Base-by-base conservation (phyloP, 2,888 invertebrate species). In the Ischnus inquisitorius region DNA sequence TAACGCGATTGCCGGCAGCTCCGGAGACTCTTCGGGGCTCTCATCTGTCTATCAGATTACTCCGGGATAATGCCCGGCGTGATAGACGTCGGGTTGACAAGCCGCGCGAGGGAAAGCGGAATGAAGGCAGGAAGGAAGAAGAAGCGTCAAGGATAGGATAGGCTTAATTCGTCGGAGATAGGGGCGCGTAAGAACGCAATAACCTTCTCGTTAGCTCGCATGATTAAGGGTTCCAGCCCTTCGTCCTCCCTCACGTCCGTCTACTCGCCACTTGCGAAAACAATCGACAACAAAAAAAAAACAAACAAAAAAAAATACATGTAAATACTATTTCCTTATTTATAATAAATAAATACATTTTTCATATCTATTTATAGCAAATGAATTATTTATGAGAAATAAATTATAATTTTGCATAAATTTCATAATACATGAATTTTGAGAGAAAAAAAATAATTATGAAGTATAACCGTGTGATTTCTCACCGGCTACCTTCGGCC, bases 171-270 rank as follows among this genome's bases (percentile, higher is more conserved):
- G 72, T 71, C 65, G 54, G 78, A 64, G 74, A 78, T 78, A 68
- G 41, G 80, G 81, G 81, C 68, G 76, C 77, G 79, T 78, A 80
- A 85, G 82, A 84, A 85, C 57, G 79, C 82, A 85, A 87, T 86
- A 87, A 85, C 79, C 84, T 81, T 86, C 82, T 85, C 77, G 83
- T 85, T 87, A 84, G 75, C 83, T 82, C 71, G 72, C 85, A 69
- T 76, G 84, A 86, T 84, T 87, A 85, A 81, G 81, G 69, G 72
- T 81, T 54, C 43, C 5, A 4, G 34, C 43, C 51, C 34, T 51
- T 57, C n/a, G 64, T 54, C 39, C 62, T 60, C 48, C 48, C 14
- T 34, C 39, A 34, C 22, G 19, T 64, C 34, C 39, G 1, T 6
- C 34, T 64, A 64, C 39, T 39, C 22, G 39, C 39, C 8, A 34